Base-by-base conservation (phyloP, 2,888 invertebrate genomes). In the Rutpela maculata region DNA sequence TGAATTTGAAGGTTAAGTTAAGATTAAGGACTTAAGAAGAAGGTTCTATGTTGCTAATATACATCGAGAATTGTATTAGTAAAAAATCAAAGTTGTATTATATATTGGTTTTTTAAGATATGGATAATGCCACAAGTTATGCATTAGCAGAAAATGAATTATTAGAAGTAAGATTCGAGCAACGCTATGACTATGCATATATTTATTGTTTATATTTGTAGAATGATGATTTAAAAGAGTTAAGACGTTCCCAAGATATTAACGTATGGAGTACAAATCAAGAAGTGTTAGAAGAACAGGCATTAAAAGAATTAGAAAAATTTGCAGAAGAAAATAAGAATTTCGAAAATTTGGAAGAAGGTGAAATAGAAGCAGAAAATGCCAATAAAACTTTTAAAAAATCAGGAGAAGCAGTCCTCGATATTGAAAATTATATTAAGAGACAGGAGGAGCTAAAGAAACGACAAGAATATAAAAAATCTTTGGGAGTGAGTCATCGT, bases 231-330 rank as follows among this genome's bases (percentile, higher is more conserved):
- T 43, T 84, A 9, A 35, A 79, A 7, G 70, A 79, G 68, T 68
- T 87, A 60, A 69, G 78, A 10, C 77, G 83, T 56, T 80, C 84
- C 62, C 80, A 85, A 80, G 87, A 86, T 15, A 84, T 90, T 57
- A 86, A 86, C 80, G 87, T 90, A 4, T 90, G 90, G 90, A 85
- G 89, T 57, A 82, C 86, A 80, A 81, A 86, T 68, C 90, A 90
- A 80, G 86, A 87, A 76, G 80, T 83, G 31, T 82, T 90, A 38
- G 90, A 90, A 82, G 77, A 87, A 74, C 89, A 90, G 82, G 90
- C 90, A 18, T 81, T 89, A 71, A 82, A 87, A 72, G 89, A 90
- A 79, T 78, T 90, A 7, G 82, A 89, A 79, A 87, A 86, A 75
- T 88, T 90, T 75, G 80, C 85, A 19, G 83, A 87, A 76, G 79